phyloP scores from a whole-genome alignment of 2,888 invertebrate genomes.

The Agriopis marginaria region DNA sequence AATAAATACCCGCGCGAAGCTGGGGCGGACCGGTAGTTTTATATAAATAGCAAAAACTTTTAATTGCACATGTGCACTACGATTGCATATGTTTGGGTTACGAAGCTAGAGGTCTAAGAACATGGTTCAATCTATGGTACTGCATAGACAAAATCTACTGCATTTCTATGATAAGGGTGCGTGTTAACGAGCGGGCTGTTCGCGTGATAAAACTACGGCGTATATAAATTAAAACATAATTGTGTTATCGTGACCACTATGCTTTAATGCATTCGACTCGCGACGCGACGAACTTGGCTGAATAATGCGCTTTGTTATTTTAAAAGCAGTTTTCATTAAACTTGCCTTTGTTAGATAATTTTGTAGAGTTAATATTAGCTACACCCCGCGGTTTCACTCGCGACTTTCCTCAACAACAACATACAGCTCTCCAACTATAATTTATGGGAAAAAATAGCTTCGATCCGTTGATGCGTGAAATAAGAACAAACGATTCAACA shows the following conservation, averaged over 20 bases:
- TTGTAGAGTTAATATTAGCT: background rate
- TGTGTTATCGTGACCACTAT: slow-evolving; percentile 84
- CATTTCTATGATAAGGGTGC: slow-evolving; percentile 78
- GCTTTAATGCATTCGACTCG: slow-evolving; percentile 73
- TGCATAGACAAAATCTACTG: slow-evolving; percentile 24
- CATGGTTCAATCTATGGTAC: slow-evolving; percentile 5
- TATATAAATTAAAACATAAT: slow-evolving; percentile 86
- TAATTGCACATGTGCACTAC: no score
- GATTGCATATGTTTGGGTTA: background rate
- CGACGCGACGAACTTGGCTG: slow-evolving; percentile 52
- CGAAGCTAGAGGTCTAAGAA: background rate
- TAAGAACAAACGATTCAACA: no score
- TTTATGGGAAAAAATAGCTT: no score
- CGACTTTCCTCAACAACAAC: no score
- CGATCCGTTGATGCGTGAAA: no score
- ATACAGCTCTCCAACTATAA: no score
- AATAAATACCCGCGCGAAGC: no score
- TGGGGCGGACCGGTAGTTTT: no score
- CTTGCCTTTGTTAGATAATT: slow-evolving; percentile 20
- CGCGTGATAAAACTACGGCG: slow-evolving; percentile 77
- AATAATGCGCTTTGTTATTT: slow-evolving; percentile 45
- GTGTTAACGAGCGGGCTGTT: slow-evolving; percentile 69
- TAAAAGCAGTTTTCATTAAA: slow-evolving; percentile 34
- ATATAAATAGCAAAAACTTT: no score
- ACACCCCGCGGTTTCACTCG: no score